Evolutionary conservation across 2,797 vertebrate species (phyloP).

Genomic region (Eospalax fontanierii): DNA sequence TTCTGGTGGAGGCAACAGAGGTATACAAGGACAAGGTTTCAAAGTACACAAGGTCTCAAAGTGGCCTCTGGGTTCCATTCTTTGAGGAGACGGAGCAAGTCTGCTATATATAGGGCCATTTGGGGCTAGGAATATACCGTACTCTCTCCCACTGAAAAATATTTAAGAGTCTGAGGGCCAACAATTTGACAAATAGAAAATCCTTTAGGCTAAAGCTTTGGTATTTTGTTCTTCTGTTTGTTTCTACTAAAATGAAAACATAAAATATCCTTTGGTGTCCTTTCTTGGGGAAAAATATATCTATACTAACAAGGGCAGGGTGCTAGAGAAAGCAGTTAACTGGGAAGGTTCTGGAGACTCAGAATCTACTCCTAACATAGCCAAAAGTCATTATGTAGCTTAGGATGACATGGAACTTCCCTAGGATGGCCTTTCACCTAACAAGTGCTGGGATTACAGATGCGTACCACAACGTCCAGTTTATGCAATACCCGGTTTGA

Average conservation of each 20-base stretch:
- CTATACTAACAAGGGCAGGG: not conserved
- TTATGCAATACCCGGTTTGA: not conserved
- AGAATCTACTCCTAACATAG: not conserved
- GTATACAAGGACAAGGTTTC: not conserved
- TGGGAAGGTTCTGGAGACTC: not conserved
- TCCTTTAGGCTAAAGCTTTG: conserved; percentile 10
- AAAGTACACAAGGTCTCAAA: not conserved
- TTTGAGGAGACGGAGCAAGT: not conserved
- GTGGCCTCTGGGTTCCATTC: not conserved
- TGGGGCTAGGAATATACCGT: not conserved
- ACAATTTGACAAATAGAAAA: conserved; percentile 62
- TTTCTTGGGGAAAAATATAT: conserved; percentile 6
- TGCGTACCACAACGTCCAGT: not conserved
- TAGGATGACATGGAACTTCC: not conserved
- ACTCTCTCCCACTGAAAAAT: conserved; percentile 57
- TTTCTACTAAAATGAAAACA: conserved; percentile 37
- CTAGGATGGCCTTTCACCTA: not conserved
- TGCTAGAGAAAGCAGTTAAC: not conserved
- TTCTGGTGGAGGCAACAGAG: not conserved
- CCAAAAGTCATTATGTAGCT: not conserved
- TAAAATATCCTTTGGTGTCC: conserved; percentile 32
- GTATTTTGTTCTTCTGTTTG: conserved; percentile 51
- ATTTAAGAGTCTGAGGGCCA: conserved; percentile 60
- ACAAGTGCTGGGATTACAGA: not conserved
- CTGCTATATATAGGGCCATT: not conserved